Evolutionary conservation across 2,113 vertebrate genomes (phyloP), one percentile per base, ranked within the genome.

Genomic region (Thamnaconus septentrionalis): DNA sequence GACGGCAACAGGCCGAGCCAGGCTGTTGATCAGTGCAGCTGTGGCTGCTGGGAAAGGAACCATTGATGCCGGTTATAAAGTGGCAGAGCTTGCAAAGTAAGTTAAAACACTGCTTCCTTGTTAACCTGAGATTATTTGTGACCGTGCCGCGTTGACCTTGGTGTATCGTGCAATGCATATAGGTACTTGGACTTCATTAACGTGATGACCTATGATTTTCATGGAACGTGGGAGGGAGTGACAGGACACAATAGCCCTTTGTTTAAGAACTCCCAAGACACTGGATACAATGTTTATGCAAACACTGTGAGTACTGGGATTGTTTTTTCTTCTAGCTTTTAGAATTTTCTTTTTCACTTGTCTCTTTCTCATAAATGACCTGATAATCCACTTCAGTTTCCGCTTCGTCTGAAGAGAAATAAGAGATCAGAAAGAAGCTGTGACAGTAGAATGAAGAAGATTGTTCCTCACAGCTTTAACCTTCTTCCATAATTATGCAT

Each of bases 201-300:
- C 69, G 87, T 95, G 40, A 92, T 94, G 93, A 90, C 92, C 0
- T 94, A 94, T 10, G 93, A 94, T 71, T 88, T 94, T 61, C 92
- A 94, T 6, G 90, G 91, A 54, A 72, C 87, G 8, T 93, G 86
- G 89, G 90, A 92, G 52, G 69, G 3, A 1, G 71, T 84, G 63
- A 92, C 92, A 9, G 92, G 93, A 56, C 92, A 94, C 4, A 61
- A 94, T 75, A 93, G 92, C 59, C 90, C 92, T 11, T 85, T 95
- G 9, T 93, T 82, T 71, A 84, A 71, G 7, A 80, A 88, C 12
- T 62, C 79, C n/a, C 54, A 71, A 0, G 91, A 91, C 5, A 48
- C 72, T 0, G 88, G 87, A 5, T 12, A 79, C 0, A 18, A 69
- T 0, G 31, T 84, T 3, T 73, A 85, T 10, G 63, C 85, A 49